Evolutionary conservation across 2,797 vertebrate genomes (phyloP), one percentile per base, ranked within the genome.

Genomic region (Bradypus variegatus): DNA sequence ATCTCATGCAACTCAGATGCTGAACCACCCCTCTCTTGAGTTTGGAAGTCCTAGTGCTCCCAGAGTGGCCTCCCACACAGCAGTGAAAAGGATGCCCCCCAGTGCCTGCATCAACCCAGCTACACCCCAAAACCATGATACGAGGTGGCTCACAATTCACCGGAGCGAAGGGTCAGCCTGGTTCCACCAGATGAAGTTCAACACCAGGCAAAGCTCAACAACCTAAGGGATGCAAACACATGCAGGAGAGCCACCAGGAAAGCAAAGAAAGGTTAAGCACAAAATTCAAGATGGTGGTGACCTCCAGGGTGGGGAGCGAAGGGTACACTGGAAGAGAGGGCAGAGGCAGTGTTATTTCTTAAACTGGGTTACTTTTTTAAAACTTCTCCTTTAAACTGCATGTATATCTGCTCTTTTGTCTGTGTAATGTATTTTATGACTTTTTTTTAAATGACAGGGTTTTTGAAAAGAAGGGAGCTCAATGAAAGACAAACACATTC

Each of bases 221-320:
- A 23, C 2, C 0, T 0, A 13, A 5, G 19, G 19, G 45, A 29
- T 5, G 15, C 29, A 10, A 0, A 1, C 1, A 0, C 2, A 3
- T 4, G 33, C 2, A 23, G 58, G 58, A 23, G 8, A 58, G 58
- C 21, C 16, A 58, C 19, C 58, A 58, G 58, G 58, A 58, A 58
- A 58, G 58, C 58, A 58, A 58, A 58, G 58, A 58, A 58, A 23
- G 19, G 5, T 19, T 58, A 62, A 45, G 45, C 27, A 2, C 38
- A 33, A 45, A 10, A 14, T 21, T 62, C 58, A n/a, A 16, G 29
- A 48, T 1, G 8, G 60, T 8, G 12, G 29, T 33, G 8, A 45
- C 60, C 31, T 48, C 41, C 41, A 31, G 23, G 60, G 41, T 5
- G 31, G 19, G 8, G 79, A 31, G 60, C 1, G 45, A 19, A 14